Evolutionary conservation across 1,140 invertebrate species (phyloP), one percentile per base, ranked within the genome.

Genomic region (Pogonomyrmex californicus): DNA sequence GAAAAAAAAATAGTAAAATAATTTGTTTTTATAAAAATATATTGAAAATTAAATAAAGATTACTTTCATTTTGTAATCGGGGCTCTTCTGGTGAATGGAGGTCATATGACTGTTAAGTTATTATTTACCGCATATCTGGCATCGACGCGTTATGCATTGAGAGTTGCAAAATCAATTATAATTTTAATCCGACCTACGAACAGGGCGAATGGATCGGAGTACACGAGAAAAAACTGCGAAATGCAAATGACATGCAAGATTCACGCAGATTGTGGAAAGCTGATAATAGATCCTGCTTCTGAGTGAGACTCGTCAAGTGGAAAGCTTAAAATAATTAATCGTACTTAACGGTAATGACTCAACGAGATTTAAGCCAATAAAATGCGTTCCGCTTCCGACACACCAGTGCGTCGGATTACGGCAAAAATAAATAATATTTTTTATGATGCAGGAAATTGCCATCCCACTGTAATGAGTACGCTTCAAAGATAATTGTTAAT

Each of bases 361-460:
- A n/a, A 83, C 79, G 79, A 73, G 79, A 83, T 83, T 73, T 73
- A 83, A 83, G 33, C 41, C 54, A 44, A 54, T 58, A 47, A 82
- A 73, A 73, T 41, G 66, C 66, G 68, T 82, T 82, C 68, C 66
- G 79, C 68, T 83, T 83, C 79, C 33, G 73, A 56, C 68, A 23
- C 79, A 54, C 54, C 38, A 62, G 56, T 54, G 54, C 68, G 68
- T 75, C 54, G 79, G 68, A 75, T 83, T 83, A 83, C 41, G 6
- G 68, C 79, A 73, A 82, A 79, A 83, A 83, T 83, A 83, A 83
- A 83, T 81, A 81, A 81, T 75, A 83, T 62, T 75, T 75, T 83
- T 83, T 83, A 83, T 49, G 87, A 70, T 71, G 56, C 10, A 63
- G 62, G 90, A 91, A 92, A 92, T 89, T 78, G 68, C 86, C 83